phyloP scores from a whole-genome alignment of 1,140 invertebrate genomes.

The Megalonaias nervosa region DNA sequence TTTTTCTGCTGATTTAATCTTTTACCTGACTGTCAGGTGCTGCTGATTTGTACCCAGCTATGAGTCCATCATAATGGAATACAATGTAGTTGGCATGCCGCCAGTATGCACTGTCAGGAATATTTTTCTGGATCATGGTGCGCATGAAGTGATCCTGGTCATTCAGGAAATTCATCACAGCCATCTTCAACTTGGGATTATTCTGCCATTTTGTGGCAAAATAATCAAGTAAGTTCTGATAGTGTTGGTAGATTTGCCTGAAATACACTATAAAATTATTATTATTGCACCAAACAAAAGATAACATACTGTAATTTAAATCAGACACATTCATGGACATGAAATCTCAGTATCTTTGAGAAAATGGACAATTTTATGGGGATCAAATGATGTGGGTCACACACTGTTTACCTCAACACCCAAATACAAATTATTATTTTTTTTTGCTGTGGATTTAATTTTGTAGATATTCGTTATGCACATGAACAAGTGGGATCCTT shows the following conservation, averaged over 20 bases:
- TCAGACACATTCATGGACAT: too few species aligned
- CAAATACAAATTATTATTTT: too few species aligned
- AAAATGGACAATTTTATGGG: too few species aligned
- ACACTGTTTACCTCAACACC: too few species aligned
- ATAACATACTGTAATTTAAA: too few species aligned
- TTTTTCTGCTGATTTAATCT: too few species aligned
- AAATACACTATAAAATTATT: slow-evolving; percentile 25
- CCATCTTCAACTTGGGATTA: slow-evolving; percentile 12
- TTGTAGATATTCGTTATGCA: too few species aligned
- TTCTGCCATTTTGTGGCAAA: slow-evolving; percentile 33
- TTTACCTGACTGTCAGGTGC: slow-evolving; percentile 32
- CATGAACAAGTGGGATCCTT: too few species aligned
- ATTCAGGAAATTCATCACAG: slow-evolving; percentile 45
- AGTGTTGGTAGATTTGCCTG: slow-evolving; percentile 62
- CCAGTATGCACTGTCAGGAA: slow-evolving; percentile 51
- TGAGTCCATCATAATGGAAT: slow-evolving; percentile 59
- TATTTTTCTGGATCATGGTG: slow-evolving; percentile 45
- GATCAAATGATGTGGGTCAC: too few species aligned
- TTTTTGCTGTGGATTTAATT: too few species aligned
- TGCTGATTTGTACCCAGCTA: slow-evolving; percentile 52
- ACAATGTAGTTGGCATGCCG: slow-evolving; percentile 56
- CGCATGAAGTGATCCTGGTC: slow-evolving; percentile 56
- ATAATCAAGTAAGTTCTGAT: slow-evolving; percentile 48
- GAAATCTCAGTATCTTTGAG: too few species aligned
- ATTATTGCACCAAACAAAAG: too few species aligned